Conservation (phyloP, 1,140 invertebrate species). For the Holotrichia oblita region DNA sequence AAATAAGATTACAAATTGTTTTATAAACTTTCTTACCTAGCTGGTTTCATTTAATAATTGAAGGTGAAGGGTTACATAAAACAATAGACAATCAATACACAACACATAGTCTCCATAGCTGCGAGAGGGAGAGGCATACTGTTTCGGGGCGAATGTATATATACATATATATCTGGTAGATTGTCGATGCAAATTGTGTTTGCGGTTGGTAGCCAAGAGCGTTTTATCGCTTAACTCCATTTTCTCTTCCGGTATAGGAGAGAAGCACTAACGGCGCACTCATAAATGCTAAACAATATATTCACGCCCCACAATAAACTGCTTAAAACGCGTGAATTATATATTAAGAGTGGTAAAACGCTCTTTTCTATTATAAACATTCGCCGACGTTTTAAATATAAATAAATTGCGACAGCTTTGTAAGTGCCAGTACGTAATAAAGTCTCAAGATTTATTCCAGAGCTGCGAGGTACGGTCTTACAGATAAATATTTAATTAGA, state of each 20-base stretch:
- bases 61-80: conserved; percentile 25
- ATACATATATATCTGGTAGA: background rate
- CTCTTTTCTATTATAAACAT: conserved; percentile 31
- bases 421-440: conserved; percentile 43
- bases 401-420: conserved; percentile 24
- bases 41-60: background rate
- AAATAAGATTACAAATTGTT: no score
- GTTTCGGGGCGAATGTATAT: background rate
- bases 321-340: conserved; percentile 51
- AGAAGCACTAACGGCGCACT: conserved; percentile 48
- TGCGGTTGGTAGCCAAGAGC: conserved; percentile 45
- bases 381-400: conserved; percentile 29
- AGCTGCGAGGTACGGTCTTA: conserved; percentile 15
- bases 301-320: conserved; percentile 48
- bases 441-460: conserved; percentile 45
- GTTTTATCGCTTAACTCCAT: conserved; percentile 51
- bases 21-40: background rate
- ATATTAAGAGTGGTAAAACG: conserved; percentile 46
- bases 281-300: conserved; percentile 53
- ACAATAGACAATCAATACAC: conserved; percentile 15
- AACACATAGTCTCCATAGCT: background rate
- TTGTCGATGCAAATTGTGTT: conserved; percentile 51
- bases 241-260: conserved; percentile 41
- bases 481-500: conserved; percentile 40
- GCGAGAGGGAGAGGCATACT: background rate